Evolutionary conservation across 2,797 vertebrate genomes (phyloP).

Genomic region (Synaphobranchus kaupii): DNA sequence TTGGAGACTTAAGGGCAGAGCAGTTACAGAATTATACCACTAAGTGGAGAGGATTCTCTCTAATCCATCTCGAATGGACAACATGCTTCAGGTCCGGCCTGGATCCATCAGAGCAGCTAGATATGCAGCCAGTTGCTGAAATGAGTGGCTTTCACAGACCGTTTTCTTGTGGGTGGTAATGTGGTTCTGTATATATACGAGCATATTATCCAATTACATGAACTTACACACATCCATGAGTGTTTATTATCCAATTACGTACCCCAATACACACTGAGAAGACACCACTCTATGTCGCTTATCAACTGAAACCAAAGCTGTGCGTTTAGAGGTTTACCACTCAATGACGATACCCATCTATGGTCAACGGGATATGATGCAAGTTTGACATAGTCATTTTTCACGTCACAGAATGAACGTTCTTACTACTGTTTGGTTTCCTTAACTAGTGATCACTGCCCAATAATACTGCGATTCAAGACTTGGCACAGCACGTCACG

Average conservation of each 20-base stretch:
- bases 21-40: neutral
- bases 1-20: constrained; percentile 14
- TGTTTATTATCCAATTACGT: neutral
- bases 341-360: neutral
- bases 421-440: neutral
- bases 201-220: neutral
- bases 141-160: neutral
- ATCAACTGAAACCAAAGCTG: neutral
- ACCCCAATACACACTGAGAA: neutral
- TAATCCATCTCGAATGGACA: constrained; percentile 1
- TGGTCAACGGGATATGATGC: neutral
- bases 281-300: neutral
- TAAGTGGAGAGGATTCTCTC: constrained; percentile 16
- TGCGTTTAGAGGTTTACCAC: neutral
- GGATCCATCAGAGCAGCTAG: neutral
- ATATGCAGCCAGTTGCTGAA: neutral
- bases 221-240: neutral
- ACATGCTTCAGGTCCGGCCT: constrained; percentile 10
- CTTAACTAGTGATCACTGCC: neutral
- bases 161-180: neutral
- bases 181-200: neutral
- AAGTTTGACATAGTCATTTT: neutral
- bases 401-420: neutral
- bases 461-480: neutral
- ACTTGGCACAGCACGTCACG: neutral